These are phyloP conservation scores for Amphilophus citrinellus DNA, from an alignment of 2,113 vertebrate species.

Conservation along the genomic window DNA sequence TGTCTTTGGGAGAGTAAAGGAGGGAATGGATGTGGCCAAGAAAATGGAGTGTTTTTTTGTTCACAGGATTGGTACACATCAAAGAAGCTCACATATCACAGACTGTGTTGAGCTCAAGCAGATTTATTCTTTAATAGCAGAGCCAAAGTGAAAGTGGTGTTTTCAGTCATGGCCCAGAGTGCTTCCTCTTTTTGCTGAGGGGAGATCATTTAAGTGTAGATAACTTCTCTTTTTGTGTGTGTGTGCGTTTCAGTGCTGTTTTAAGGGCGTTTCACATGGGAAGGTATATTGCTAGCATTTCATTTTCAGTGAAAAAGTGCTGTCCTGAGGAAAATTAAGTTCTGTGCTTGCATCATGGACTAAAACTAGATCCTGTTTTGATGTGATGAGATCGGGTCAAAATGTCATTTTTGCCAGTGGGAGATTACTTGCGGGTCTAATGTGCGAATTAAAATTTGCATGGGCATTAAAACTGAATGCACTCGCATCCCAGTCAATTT, in stretches of 20 bases:
- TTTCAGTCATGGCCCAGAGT: neutral
- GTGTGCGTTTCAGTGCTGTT: neutral
- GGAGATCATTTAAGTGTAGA: neutral
- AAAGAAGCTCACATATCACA: slow-evolving; percentile 88
- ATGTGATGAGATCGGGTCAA: neutral
- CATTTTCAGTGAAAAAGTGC: neutral
- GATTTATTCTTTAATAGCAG: slow-evolving; percentile 29
- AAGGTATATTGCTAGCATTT: neutral
- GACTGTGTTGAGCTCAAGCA: slow-evolving; percentile 92
- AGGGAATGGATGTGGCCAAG: slow-evolving; percentile 90
- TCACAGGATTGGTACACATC: slow-evolving; percentile 87
- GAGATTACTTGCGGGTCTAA: neutral
- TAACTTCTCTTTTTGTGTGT: neutral
- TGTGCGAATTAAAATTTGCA: neutral
- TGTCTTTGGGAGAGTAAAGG: slow-evolving; percentile 92
- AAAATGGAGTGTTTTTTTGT: slow-evolving; percentile 89
- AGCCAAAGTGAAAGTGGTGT: neutral
- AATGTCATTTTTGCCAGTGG: neutral
- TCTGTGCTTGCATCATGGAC: no score
- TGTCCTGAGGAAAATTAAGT: neutral
- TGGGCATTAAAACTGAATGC: neutral
- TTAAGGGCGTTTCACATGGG: neutral
- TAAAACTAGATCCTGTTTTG: no score
- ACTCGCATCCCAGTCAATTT: neutral
- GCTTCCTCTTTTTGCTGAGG: neutral